Conservation (phyloP, 2,797 vertebrate genomes). For the Melanotaenia parkinsoni region DNA sequence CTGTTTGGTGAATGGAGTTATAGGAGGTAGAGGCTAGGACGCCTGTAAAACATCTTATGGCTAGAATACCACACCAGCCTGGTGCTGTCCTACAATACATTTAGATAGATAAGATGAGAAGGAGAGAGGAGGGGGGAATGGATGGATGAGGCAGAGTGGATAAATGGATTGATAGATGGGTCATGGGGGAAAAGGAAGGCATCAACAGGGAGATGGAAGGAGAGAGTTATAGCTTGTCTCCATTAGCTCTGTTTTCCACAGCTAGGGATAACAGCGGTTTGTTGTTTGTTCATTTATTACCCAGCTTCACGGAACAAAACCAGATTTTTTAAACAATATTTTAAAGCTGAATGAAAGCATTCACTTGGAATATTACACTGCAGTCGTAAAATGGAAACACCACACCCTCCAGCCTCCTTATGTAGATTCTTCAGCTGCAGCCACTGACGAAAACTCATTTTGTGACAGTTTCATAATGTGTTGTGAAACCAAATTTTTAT, state of each 20-base stretch:
- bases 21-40: background rate
- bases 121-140: constrained; percentile 11
- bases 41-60: constrained; percentile 71
- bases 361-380: background rate
- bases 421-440: background rate
- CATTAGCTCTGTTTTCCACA: constrained; percentile 49
- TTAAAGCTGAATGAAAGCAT: background rate
- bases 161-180: constrained; percentile 68
- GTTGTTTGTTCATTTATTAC: constrained; percentile 30
- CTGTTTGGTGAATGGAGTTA: constrained; percentile 49
- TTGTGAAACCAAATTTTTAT: background rate
- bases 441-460: background rate
- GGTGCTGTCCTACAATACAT: constrained; percentile 50
- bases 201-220: constrained; percentile 54
- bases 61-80: constrained; percentile 38
- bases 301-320: constrained; percentile 5
- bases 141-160: constrained; percentile 36
- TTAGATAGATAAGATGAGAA: constrained; percentile 56
- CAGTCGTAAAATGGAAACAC: background rate
- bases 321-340: constrained; percentile 9
- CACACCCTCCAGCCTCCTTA: background rate
- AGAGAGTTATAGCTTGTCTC: constrained; percentile 46
- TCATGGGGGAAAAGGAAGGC: constrained; percentile 31
- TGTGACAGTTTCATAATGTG: background rate
- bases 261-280: background rate